Evolutionary conservation across 2,113 vertebrate species (phyloP), one percentile per base, ranked within the genome.

Genomic region (Chelonoidis abingdonii): DNA sequence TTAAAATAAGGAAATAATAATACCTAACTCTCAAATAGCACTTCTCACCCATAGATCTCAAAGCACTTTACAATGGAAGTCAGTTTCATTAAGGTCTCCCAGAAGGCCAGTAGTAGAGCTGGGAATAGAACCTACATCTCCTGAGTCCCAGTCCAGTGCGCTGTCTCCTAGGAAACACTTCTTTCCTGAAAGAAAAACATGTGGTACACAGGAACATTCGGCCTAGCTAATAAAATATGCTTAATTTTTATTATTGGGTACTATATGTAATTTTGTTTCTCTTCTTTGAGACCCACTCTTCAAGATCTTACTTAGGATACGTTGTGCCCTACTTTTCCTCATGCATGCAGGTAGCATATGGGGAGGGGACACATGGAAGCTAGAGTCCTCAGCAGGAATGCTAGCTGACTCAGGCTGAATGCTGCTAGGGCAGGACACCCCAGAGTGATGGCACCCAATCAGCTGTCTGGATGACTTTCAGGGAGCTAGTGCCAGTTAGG

Each of bases 21-120:
- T 89, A 92, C 10, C 3, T 72, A 86, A 8, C 35, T 92, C 78
- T 88, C 59, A 50, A 4, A 76, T 22, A 86, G 3, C 14, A 81
- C 5, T 0, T 0, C 53, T 31, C 2, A 44, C 35, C 11, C 4
- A 57, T 69, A 90, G 86, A 84, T 80, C n/a, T 6, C 10, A 57
- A 78, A 82, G 2, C 1, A 9, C 13, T 17, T 5, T 69, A 13
- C n/a, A 72, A 10, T 19, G 29, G 80, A 52, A 14, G 41, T 47
- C 1, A 65, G 52, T 54, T 11, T 27, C 8, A 88, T 50, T 62
- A 16, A 62, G 62, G n/a, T 52, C 6, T 54, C 52, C 24, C 56
- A 38, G 57, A 88, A 86, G 21, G 10, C 17, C 27, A 31, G 6
- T 56, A 56, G 25, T 9, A 62, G 72, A 86, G 86, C 5, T 1